A percentile compares a stretch with the other conserved stretches of the same genome.
phyloP scores from a whole-genome alignment of 2,797 vertebrate species.

The Macroramphosus scolopax region DNA sequence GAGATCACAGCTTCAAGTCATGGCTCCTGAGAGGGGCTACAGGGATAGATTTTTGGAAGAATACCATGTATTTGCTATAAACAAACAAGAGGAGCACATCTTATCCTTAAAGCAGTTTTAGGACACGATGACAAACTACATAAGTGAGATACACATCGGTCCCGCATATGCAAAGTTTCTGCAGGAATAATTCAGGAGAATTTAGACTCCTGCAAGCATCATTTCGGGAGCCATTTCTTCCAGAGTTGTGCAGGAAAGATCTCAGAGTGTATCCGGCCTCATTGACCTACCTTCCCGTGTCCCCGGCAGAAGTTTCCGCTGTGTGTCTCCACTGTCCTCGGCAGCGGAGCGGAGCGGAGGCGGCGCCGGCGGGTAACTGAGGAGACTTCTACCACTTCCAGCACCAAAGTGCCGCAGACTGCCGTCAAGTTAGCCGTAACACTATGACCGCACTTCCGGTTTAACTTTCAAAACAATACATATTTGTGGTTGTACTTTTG shows the following conservation, averaged over 20 bases:
- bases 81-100: too few species aligned
- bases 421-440: neutral
- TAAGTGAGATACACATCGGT: neutral
- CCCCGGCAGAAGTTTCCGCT: slow-evolving; percentile 42
- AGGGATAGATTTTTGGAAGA: neutral
- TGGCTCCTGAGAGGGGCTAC: slow-evolving; percentile 4
- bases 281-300: slow-evolving; percentile 56
- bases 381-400: slow-evolving; percentile 54
- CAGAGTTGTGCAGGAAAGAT: slow-evolving; percentile 12
- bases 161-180: slow-evolving; percentile 3
- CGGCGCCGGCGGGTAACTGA: slow-evolving; percentile 58
- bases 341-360: slow-evolving; percentile 55
- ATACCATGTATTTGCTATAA: too few species aligned
- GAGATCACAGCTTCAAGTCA: neutral
- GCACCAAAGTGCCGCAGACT: slow-evolving; percentile 1
- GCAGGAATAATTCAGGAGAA: slow-evolving; percentile 13
- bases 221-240: slow-evolving; percentile 24
- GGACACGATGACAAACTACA: neutral
- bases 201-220: slow-evolving; percentile 41
- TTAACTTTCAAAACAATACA: slow-evolving; percentile 24
- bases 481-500: too few species aligned
- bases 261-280: slow-evolving; percentile 8
- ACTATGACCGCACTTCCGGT: neutral
- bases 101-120: too few species aligned
- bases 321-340: slow-evolving; percentile 49